Percentiles rank a stretch among this genome's conserved stretches.
Conservation (phyloP, 2,888 invertebrate species). For the Tipula unca region DNA sequence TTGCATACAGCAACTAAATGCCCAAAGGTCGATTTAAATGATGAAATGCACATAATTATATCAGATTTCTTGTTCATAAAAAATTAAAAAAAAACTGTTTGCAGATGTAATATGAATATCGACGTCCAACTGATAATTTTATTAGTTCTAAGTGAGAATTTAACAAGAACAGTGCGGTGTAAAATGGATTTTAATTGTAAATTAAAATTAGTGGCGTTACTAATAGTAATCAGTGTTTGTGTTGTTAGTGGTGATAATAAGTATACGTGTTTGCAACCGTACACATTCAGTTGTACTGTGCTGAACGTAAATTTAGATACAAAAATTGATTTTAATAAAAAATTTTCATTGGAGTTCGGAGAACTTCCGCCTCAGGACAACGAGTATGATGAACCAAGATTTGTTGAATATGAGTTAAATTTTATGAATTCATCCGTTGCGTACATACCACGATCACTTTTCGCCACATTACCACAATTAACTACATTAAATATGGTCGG, state of each 20-base stretch:
- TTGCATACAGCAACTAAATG: too few species aligned
- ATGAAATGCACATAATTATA: too few species aligned
- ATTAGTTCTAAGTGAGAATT: too few species aligned
- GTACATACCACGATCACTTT: neutral
- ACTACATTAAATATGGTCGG: neutral
- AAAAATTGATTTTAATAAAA: neutral
- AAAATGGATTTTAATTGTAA: neutral
- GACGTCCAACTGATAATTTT: too few species aligned
- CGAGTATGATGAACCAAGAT: neutral
- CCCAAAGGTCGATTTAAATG: too few species aligned
- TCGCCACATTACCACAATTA: neutral
- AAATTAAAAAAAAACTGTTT: too few species aligned
- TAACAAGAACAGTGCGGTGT: too few species aligned
- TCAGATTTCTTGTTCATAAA: too few species aligned
- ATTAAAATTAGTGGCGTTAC: neutral
- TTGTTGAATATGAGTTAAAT: neutral
- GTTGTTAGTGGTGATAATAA: neutral
- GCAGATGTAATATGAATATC: too few species aligned
- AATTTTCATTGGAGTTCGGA: neutral
- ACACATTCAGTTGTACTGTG: neutral
- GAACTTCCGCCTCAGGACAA: neutral
- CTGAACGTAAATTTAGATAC: neutral
- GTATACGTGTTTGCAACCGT: neutral
- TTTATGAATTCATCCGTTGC: neutral
- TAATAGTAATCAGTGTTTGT: neutral